Percentiles rank a stretch among this genome's conserved stretches.
These are phyloP conservation scores for Orius insidiosus DNA, from an alignment of 1,140 invertebrate genomes.

Conservation along the genomic window DNA sequence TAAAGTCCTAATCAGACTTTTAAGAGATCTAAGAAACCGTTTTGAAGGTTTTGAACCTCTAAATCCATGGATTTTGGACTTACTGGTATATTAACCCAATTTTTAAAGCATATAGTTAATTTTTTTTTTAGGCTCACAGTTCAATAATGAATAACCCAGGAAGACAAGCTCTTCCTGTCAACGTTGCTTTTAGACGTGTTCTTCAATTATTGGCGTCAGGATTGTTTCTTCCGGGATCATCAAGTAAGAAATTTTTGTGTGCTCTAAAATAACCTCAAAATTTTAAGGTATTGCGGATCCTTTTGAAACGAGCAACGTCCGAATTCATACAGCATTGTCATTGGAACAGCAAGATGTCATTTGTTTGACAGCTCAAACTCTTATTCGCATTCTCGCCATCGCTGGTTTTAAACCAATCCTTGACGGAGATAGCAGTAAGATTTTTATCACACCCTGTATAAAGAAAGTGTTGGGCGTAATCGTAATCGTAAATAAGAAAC, in stretches of 20 bases:
- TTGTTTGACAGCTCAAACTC: slow-evolving; percentile 76
- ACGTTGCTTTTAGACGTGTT: slow-evolving; percentile 68
- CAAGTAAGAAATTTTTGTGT: slow-evolving; percentile 37
- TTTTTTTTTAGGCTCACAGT: slow-evolving; percentile 59
- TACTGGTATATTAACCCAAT: slow-evolving; percentile 51
- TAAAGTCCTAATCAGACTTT: slow-evolving; percentile 81
- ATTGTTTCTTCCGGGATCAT: slow-evolving; percentile 85
- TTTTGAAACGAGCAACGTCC: slow-evolving; percentile 72
- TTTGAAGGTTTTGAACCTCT: slow-evolving; percentile 81
- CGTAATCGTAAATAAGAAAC: too few species aligned
- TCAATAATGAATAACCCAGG: slow-evolving; percentile 92
- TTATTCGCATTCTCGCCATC: slow-evolving; percentile 74
- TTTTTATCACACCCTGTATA: too few species aligned
- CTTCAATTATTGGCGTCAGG: slow-evolving; percentile 86
- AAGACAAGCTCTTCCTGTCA: slow-evolving; percentile 79
- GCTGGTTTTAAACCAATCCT: slow-evolving; percentile 84
- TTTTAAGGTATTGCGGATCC: slow-evolving; percentile 62
- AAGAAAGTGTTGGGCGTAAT: too few species aligned
- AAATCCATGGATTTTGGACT: slow-evolving; percentile 91
- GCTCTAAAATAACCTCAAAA: background rate
- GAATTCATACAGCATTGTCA: slow-evolving; percentile 79
- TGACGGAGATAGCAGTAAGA: slow-evolving; percentile 42
- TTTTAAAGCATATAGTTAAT: background rate
- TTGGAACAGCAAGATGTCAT: slow-evolving; percentile 90
- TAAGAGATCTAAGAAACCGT: slow-evolving; percentile 74